Conservation (phyloP, 2,113 vertebrate species). For the Crocuta crocuta region DNA sequence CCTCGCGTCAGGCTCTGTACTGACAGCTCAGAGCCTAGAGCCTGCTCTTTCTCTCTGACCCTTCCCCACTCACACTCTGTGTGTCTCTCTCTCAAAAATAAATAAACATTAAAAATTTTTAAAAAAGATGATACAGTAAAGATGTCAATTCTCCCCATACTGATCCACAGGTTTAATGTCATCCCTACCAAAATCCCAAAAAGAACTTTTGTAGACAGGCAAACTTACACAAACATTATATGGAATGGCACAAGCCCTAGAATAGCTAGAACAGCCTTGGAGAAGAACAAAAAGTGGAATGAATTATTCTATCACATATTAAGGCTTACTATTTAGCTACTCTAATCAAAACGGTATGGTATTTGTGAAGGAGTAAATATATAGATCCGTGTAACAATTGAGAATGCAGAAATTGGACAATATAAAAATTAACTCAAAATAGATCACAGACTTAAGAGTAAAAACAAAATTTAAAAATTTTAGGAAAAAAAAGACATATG, state of each 20-base stretch:
- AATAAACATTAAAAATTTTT: too few relatives aligned
- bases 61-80: too few relatives aligned
- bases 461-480: constrained; percentile 22
- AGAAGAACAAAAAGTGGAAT: neutral
- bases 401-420: neutral
- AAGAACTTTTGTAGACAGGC: neutral
- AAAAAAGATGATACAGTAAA: neutral
- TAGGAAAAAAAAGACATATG: neutral
- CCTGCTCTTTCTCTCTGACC: too few relatives aligned
- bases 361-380: neutral
- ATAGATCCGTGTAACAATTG: neutral
- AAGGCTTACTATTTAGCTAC: neutral
- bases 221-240: constrained; percentile 18
- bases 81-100: too few relatives aligned
- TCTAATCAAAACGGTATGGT: neutral
- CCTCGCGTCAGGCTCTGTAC: too few relatives aligned
- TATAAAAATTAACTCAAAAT: neutral
- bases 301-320: neutral
- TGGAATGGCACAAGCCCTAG: neutral
- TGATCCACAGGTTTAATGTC: neutral
- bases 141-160: neutral
- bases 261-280: neutral
- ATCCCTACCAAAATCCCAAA: constrained; percentile 15
- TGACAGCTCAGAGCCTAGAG: too few relatives aligned
- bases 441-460: neutral